Conservation (phyloP, 2,797 vertebrate genomes). For the Tragelaphus oryx region DNA sequence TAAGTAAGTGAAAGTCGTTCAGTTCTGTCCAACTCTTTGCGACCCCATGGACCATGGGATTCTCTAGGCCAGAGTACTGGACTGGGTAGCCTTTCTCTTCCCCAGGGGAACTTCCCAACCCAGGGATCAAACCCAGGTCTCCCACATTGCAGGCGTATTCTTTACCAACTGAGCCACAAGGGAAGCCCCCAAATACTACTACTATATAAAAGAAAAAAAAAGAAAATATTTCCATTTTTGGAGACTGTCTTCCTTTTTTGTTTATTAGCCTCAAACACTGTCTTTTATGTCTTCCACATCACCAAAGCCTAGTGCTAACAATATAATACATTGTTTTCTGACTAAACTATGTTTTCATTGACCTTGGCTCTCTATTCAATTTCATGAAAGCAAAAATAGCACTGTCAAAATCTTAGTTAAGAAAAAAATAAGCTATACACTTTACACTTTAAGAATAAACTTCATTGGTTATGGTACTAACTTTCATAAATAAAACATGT, state of each 20-base stretch:
- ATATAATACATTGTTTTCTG: not conserved
- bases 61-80: not conserved
- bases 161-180: not conserved
- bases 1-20: not conserved
- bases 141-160: not conserved
- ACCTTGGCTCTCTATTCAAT: not conserved
- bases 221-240: conserved; percentile 12
- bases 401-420: not conserved
- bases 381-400: not conserved
- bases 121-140: not conserved
- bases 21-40: not conserved
- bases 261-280: not conserved
- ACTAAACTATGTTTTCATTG: not conserved
- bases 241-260: conserved; percentile 6
- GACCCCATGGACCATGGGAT: not conserved
- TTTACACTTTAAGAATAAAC: not conserved
- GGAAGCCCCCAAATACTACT: not conserved
- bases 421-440: not conserved
- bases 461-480: not conserved
- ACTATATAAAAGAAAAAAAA: not conserved
- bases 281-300: conserved; percentile 7
- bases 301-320: conserved; percentile 14
- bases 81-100: not conserved
- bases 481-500: not conserved
- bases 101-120: not conserved